Percentiles rank a stretch among this genome's conserved stretches.
These are phyloP conservation scores for Drosophila melanogaster DNA, from an alignment of 1,140 invertebrate species.

Conservation along the genomic window Release_6_plus_ISO1_MT NT_037436.4:6739001-6739500, in stretches of 20 bases:
- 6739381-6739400: conserved; percentile 39
- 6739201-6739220: conserved; percentile 75
- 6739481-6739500: conserved; percentile 62
- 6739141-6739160: conserved; percentile 46
- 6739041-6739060: conserved; percentile 91
- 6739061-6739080: conserved; percentile 85
- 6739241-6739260: conserved; percentile 78
- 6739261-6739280: conserved; percentile 83
- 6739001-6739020: conserved; percentile 93
- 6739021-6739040: conserved; percentile 93
- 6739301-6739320: conserved; percentile 26
- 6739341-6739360: conserved; percentile 16
- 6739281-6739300: conserved; percentile 41
- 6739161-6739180: conserved; percentile 67
- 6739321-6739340: conserved; percentile 46
- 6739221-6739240: conserved; percentile 67
- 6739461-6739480: conserved; percentile 73
- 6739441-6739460: conserved; percentile 72
- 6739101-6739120: conserved; percentile 19
- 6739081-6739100: conserved; percentile 54
- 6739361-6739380: conserved; percentile 40
- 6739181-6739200: conserved; percentile 70
- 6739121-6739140: conserved; percentile 22
- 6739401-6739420: conserved; percentile 44
- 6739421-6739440: conserved; percentile 49